A percentile compares a stretch with the other conserved stretches of the same genome.
Evolutionary conservation across 2,797 vertebrate species (phyloP).

Genomic region (Manis pentadactyla): DNA sequence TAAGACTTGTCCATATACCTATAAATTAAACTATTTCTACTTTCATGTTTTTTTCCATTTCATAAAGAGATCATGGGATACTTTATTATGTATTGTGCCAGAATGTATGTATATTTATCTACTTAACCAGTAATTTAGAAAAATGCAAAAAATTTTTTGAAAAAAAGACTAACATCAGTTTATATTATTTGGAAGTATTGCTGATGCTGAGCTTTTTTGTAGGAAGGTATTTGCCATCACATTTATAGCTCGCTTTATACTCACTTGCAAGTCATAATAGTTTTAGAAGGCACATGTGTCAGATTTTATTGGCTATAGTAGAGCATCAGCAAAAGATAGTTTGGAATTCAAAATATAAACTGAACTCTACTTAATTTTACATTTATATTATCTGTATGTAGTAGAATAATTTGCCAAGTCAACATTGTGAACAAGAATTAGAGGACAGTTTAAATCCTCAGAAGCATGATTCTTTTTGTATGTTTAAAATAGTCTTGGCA

Average conservation of each 20-base stretch:
- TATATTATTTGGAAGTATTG: neutral
- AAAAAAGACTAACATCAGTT: neutral
- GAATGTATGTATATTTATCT: neutral
- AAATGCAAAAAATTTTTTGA: neutral
- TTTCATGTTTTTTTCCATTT: slow-evolving; percentile 8
- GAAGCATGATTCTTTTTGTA: neutral
- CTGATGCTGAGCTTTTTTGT: neutral
- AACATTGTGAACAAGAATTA: neutral
- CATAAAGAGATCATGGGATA: neutral
- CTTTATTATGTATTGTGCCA: neutral
- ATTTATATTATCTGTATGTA: neutral
- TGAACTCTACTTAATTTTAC: neutral
- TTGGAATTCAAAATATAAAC: slow-evolving; percentile 45
- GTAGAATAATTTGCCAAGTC: neutral
- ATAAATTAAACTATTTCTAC: neutral
- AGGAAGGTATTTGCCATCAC: neutral
- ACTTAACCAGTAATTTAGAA: slow-evolving; percentile 28
- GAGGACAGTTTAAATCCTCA: neutral
- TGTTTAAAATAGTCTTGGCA: neutral
- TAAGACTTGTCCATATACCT: neutral
- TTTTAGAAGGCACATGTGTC: neutral
- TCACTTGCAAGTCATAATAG: neutral
- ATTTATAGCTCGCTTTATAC: neutral
- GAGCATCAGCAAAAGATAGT: neutral
- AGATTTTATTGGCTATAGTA: neutral